Base-by-base conservation (phyloP, 2,797 vertebrate species). In the Cirrhinus mrigala region DNA sequence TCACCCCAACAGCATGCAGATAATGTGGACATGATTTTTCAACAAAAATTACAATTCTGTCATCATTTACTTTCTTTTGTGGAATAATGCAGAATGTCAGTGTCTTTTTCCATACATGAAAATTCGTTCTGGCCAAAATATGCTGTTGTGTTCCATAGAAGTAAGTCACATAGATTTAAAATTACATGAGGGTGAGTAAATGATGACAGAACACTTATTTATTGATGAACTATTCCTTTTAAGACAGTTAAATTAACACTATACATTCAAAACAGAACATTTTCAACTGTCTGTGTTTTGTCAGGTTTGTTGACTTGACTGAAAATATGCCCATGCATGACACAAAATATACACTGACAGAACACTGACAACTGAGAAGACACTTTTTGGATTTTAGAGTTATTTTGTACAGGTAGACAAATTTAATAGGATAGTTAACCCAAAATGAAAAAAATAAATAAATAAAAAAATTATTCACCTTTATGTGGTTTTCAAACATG, bases 1-100 rank as follows among this genome's bases (percentile, higher is more conserved):
- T 93, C 88, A 86, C 62, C 90, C 83, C 86, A 91, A 92, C 92
- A 92, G 93, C 91, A 91, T 91, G 93, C 91, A 91, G 92, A 94
- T 93, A 91, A 88, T 88, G 91, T 86, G 84, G 90, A 90, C 86
- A 40, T 12, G 77, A 37, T 40, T 68, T 79, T 66, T 24, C 75
- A 74, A 15, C 62, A 3, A 27, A 48, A 27, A 22, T 73, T 52
- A 0, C 5, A 73, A 50, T 18, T 9, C n/a, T 50, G 46, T 20
- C 2, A 74, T 75, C 29, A 54, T 75, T 37, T 33, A 66, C 27
- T 18, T 66, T 6, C 24, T 54, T 54, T 54, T 54, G 71, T 11
- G 48, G 48, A 54, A 52, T 18, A 50, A 1, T 24, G 58, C 58
- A 62, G 33, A 37, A 46, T 44, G 14, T n/a, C 22, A 24, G 6